Evolutionary conservation across 1,140 invertebrate species (phyloP), one percentile per base, ranked within the genome.

Genomic region (Philopotamus ludificatus): DNA sequence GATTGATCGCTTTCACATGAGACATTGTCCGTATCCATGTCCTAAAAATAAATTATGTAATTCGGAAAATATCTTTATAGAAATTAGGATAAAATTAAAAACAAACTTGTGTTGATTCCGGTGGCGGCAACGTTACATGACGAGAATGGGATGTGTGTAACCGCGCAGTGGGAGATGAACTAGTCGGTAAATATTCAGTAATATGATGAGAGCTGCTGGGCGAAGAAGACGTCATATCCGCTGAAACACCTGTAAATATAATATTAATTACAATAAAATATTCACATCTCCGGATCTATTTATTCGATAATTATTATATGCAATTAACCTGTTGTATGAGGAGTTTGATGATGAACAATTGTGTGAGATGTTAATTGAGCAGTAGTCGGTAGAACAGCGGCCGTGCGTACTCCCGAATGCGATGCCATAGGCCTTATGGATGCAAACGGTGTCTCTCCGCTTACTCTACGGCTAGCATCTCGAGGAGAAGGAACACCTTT

Each of bases 381-480:
- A 39, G 85, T 87, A 26, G 87, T 88, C 0, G 90, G 91, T 66
- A 91, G 79, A 12, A 93, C 90, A 8, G 90, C 90, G 1, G 88
- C 89, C 21, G 89, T 92, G 63, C 87, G 80, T 12, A 84, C 83
- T 63, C 79, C 86, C 65, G 82, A 87, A 64, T 82, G 87, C 58
- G 87, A 92, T 74, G 91, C 91, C 87, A 96, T 95, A 0, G 95
- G 95, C 9, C 94, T 81, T 69, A 97, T 97, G 70, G 93, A 95
- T 8, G 94, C 94, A 54, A 94, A 83, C 2, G 91, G 91, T 0
- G 91, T 92, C 73, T 92, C 89, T 3, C 86, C 84, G 44, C 83
- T 85, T 41, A 86, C 82, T 72, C 85, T 83, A 41, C 85, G 85
- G 74, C 82, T 84, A 76, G 64, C 83, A 79, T 72, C 83, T 78